Base-by-base conservation (phyloP, 2,113 vertebrate genomes). In the Macquaria ambigua region DNA sequence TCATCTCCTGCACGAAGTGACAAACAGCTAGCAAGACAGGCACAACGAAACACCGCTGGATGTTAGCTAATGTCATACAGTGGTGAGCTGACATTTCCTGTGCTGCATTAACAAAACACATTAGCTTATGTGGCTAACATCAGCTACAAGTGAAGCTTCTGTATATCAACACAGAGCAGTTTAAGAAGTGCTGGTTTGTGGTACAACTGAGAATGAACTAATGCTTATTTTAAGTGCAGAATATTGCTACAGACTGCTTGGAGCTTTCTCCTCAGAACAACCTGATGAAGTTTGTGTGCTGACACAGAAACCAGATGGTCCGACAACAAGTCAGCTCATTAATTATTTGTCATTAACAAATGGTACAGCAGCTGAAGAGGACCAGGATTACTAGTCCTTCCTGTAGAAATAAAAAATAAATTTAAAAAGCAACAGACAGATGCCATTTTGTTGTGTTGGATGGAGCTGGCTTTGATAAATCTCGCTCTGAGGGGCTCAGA, bases 301-400 rank as follows among this genome's bases (percentile, higher is more conserved):
- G 61, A 73, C 64, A 37, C 46, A 74, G 43, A 50, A 82, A 83
- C 53, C 86, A 90, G 86, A 83, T 83, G 87, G 83, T 75, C 18
- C 62, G 25, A 64, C 61, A 28, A 70, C 62, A 75, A 55, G 66
- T 90, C 77, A 63, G 63, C 74, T 79, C 59, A 68, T 89, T 80
- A 81, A 90, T 86, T 78, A 88, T 88, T 82, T 78, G 72, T 72
- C 15, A 67, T 74, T 43, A 81, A 84, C 87, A 82, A 83, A 84
- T 77, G 74, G 80, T 8, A 0, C 28, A 75, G 39, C 83, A 87
- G 81, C 82, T 85, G 79, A 88, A 37, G 28, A 20, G 77, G 34
- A 77, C 9, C 55, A 66, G 69, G 86, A 85, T 72, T 77, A 81
- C 43, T 1, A 25, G 46, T 79, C 56, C 58, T 56, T 39, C 74